Percentiles rank a stretch among this genome's conserved stretches.
Conservation (phyloP, 2,888 invertebrate genomes). For the Caenorhabditis becei region DNA sequence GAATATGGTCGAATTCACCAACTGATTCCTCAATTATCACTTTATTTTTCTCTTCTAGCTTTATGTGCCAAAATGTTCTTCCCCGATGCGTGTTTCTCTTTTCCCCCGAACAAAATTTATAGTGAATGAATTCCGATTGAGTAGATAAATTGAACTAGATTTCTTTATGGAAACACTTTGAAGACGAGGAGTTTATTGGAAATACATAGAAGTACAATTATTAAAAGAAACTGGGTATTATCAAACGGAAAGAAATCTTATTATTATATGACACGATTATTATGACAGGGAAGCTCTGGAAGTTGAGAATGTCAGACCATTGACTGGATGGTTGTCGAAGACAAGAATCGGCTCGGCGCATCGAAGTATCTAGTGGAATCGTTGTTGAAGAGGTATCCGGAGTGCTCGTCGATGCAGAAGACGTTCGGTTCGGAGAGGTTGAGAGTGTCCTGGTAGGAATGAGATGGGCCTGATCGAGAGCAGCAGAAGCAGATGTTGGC, state of each 20-base stretch:
- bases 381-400: not conserved
- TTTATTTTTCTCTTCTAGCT: constrained; percentile 1
- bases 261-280: not conserved
- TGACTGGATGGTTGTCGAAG: not conserved
- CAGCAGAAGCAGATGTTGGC: constrained; percentile 1
- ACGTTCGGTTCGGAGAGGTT: not conserved
- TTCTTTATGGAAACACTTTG: no score
- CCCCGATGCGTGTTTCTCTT: constrained; percentile 29
- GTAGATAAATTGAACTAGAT: no score
- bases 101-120: not conserved
- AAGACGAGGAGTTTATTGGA: no score
- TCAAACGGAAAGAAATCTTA: not conserved
- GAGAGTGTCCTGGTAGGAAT: constrained; percentile 6
- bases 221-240: not conserved
- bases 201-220: not conserved
- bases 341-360: constrained; percentile 24
- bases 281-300: not conserved
- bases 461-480: not conserved
- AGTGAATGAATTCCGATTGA: not conserved
- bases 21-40: constrained; percentile 16
- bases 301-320: constrained; percentile 13
- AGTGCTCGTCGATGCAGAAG: constrained; percentile 23
- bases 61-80: constrained; percentile 38
- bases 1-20: constrained; percentile 50
- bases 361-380: constrained; percentile 10